Evolutionary conservation across 2,113 vertebrate species (phyloP).

Genomic region (Gallinago paraguaiae): DNA sequence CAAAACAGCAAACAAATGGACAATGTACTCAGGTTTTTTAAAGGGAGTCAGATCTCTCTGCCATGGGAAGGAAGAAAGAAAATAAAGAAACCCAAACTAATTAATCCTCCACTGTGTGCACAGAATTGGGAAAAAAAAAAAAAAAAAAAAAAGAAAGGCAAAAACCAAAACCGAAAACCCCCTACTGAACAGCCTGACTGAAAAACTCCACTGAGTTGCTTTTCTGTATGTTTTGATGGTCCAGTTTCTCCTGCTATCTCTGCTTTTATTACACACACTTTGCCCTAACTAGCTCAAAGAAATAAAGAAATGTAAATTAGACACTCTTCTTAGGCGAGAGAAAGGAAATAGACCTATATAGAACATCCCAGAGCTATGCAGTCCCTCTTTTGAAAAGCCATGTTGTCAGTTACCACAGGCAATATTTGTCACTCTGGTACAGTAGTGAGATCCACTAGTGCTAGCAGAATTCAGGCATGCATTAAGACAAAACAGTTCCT

Average conservation of each 20-base stretch:
- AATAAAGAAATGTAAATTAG: not conserved
- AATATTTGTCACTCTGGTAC: not conserved
- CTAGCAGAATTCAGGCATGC: not conserved
- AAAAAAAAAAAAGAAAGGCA: not conserved
- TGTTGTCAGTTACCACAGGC: not conserved
- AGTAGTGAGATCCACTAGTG: not conserved
- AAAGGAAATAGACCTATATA: not conserved
- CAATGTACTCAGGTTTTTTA: not conserved
- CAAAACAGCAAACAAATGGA: slow-evolving; percentile 10
- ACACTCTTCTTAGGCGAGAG: not conserved
- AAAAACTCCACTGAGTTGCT: not conserved
- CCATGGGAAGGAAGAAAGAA: not conserved
- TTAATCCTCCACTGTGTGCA: not conserved
- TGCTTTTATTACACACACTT: not conserved
- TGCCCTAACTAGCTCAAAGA: not conserved
- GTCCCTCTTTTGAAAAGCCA: not conserved
- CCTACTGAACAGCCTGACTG: not conserved
- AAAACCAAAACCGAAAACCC: accelerated
- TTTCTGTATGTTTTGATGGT: not conserved
- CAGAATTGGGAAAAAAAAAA: not conserved
- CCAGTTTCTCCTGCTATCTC: not conserved
- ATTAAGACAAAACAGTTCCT: not conserved
- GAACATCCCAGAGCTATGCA: not conserved
- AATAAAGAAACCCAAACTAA: not conserved
- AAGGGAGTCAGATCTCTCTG: not conserved